Conservation (phyloP, 1,140 invertebrate species). For the Aphelinus certus region DNA sequence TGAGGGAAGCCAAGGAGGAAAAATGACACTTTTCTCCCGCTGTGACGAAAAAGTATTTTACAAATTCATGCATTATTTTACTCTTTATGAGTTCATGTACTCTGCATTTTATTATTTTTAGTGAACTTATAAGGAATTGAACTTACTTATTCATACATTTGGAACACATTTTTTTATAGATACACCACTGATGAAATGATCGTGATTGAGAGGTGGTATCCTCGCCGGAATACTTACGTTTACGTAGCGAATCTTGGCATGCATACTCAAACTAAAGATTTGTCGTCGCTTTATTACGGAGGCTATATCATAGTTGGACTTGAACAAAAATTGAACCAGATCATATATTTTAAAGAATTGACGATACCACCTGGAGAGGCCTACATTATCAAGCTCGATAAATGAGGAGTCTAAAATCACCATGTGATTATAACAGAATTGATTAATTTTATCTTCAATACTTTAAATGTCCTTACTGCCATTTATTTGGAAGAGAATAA, state of each 20-base stretch:
- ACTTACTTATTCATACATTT: not conserved
- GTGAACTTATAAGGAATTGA: not conserved
- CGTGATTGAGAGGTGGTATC: slow-evolving; percentile 79
- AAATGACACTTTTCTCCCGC: no score
- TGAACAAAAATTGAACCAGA: slow-evolving; percentile 66
- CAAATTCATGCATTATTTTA: not conserved
- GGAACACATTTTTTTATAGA: slow-evolving; percentile 45
- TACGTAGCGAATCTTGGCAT: slow-evolving; percentile 76
- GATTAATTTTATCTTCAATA: not conserved
- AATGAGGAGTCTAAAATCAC: slow-evolving; percentile 59
- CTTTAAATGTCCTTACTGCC: not conserved
- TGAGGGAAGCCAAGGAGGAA: no score
- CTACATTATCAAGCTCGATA: slow-evolving; percentile 75
- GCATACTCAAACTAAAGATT: slow-evolving; percentile 70
- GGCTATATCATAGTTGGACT: slow-evolving; percentile 76
- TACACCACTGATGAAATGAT: slow-evolving; percentile 72
- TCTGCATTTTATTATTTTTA: slow-evolving; percentile 15
- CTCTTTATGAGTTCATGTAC: slow-evolving; percentile 1
- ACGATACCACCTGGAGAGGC: slow-evolving; percentile 71
- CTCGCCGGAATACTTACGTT: slow-evolving; percentile 77
- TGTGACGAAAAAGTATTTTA: not conserved
- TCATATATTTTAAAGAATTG: slow-evolving; percentile 75
- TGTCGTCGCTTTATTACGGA: slow-evolving; percentile 79
- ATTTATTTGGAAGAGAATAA: not conserved
- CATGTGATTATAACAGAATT: not conserved